Evolutionary conservation across 2,113 vertebrate genomes (phyloP).

Genomic region (Gobiocypris rarus): DNA sequence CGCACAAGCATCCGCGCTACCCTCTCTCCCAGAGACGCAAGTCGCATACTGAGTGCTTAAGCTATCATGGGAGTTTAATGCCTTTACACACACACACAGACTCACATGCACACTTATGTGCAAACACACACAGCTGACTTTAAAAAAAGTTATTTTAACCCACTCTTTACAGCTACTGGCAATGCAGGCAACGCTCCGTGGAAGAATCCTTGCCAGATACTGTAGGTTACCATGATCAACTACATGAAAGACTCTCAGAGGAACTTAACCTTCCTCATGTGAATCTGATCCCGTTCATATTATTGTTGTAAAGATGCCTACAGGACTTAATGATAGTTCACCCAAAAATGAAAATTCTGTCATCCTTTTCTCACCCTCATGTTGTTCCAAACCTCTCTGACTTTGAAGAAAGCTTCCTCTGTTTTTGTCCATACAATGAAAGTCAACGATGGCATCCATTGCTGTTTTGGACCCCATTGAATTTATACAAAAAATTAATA

Average conservation of each 20-base stretch:
- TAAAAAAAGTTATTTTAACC: slow-evolving; percentile 32
- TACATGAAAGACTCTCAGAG: slow-evolving; percentile 18
- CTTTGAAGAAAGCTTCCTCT: not conserved
- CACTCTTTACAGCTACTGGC: slow-evolving; percentile 25
- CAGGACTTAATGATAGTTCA: not conserved
- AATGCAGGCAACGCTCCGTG: slow-evolving; percentile 14
- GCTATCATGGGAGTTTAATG: slow-evolving; percentile 63
- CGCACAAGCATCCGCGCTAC: slow-evolving; percentile 67
- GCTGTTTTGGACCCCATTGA: not conserved
- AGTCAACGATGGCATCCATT: not conserved
- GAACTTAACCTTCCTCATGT: not conserved
- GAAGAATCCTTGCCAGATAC: slow-evolving; percentile 41
- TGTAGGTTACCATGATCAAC: slow-evolving; percentile 11
- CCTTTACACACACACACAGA: slow-evolving; percentile 57
- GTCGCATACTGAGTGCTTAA: slow-evolving; percentile 68
- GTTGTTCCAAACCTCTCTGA: not conserved
- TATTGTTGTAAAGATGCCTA: slow-evolving; percentile 11
- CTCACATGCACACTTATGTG: slow-evolving; percentile 43
- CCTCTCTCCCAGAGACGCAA: slow-evolving; percentile 62
- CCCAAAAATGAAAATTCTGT: not conserved
- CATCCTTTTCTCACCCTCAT: not conserved
- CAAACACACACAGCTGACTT: slow-evolving; percentile 55
- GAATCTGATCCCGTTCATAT: not conserved
- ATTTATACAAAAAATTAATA: not conserved
- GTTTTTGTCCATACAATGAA: not conserved